Evolutionary conservation across 1,140 invertebrate species (phyloP), one percentile per base, ranked within the genome.

Genomic region (Wiebesia pumilae): DNA sequence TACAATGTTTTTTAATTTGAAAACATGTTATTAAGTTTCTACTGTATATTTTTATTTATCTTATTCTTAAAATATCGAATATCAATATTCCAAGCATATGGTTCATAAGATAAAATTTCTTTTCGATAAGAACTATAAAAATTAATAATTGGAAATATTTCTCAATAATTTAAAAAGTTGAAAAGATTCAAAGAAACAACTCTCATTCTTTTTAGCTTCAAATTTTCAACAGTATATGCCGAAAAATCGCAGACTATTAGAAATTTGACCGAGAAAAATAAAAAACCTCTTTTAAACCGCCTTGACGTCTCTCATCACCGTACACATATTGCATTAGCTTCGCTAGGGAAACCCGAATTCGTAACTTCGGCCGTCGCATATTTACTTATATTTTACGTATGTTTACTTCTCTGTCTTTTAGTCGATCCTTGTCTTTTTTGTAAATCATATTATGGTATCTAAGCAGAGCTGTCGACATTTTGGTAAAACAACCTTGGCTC

Each of bases 391-490:
- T 7, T 4, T 38, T 2, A 21, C 71, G 16, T n/a, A 21, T n/a
- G 16, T 33, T 47, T 9, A 3, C 0, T 24, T 47, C 43, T 47
- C 35, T 47, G 9, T 77, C 73, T 77, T 43, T 47, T 33, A 21
- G 10, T 71, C 30, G 51, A 40, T 62, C 58, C n/a, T 81, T 14
- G 43, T 24, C 79, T 81, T 81, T 81, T 81, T 81, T 81, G 79
- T 58, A 7, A 81, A 43, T 40, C 30, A 58, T 38, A 33, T 10
- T 47, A 21, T 35, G 33, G n/a, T 51, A 16, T 30, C 30, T n/a
- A 40, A 12, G 51, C 51, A 16, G 19, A 19, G 9, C 51, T 14
- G 43, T 6, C 14, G 43, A 14, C 43, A 47, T 14, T 47, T 47
- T 21, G 24, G 24, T 24, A 24, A 10, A 35, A 71, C 40, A 78